Conservation (phyloP, 2,888 invertebrate genomes). For the Cosmia pyralina region DNA sequence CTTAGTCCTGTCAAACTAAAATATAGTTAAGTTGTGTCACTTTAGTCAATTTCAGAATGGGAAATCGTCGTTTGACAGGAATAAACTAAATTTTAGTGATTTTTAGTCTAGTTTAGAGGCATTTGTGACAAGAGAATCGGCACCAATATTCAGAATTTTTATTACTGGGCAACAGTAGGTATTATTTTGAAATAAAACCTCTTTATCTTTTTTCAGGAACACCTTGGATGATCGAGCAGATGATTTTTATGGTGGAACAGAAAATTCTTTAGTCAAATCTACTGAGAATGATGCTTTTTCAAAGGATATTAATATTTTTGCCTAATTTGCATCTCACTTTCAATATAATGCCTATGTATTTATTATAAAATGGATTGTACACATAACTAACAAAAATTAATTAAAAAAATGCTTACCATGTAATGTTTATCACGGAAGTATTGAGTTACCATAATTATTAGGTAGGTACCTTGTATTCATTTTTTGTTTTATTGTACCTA, state of each 20-base stretch:
- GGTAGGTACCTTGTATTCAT: too few species aligned
- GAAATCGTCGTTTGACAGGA: too few species aligned
- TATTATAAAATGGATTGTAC: slow-evolving; percentile 31
- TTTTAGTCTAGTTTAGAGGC: too few species aligned
- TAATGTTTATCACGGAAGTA: not conserved
- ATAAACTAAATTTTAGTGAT: too few species aligned
- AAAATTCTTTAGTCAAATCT: slow-evolving; percentile 77
- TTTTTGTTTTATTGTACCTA: too few species aligned
- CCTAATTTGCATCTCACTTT: slow-evolving; percentile 63
- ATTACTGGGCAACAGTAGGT: not conserved
- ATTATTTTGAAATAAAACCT: not conserved
- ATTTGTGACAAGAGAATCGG: too few species aligned
- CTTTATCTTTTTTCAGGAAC: slow-evolving; percentile 74
- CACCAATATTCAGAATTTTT: too few species aligned
- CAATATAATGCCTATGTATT: slow-evolving; percentile 16
- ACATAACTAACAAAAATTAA: slow-evolving; percentile 12
- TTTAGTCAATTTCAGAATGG: too few species aligned
- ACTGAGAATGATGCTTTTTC: slow-evolving; percentile 76
- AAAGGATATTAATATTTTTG: slow-evolving; percentile 78
- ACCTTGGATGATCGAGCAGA: slow-evolving; percentile 73
- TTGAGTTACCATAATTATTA: not conserved
- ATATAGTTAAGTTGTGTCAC: too few species aligned
- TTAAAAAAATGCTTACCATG: not conserved
- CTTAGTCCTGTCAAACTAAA: too few species aligned
- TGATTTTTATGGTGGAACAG: slow-evolving; percentile 74